Percentiles rank a stretch among this genome's conserved stretches.
These are phyloP conservation scores for Enteromius unitaeniatus DNA, from an alignment of 2,797 vertebrate genomes.

Conservation along the genomic window DNA sequence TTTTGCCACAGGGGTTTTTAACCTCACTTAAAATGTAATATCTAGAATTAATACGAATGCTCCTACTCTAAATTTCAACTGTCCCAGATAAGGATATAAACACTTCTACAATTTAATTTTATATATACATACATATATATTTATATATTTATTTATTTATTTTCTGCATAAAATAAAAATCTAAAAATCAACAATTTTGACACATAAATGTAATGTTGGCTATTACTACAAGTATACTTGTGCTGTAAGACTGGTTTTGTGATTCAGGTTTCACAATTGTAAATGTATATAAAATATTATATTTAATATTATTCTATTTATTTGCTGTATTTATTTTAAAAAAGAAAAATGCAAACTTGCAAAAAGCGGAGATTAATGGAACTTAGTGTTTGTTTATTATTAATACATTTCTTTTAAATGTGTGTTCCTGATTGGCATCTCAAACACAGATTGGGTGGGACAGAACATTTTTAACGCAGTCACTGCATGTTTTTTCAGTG, in stretches of 20 bases:
- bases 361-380: not conserved
- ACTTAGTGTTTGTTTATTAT: slow-evolving; percentile 26
- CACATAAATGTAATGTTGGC: too few species aligned
- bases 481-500: slow-evolving; percentile 58
- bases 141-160: too few species aligned
- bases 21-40: too few species aligned
- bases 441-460: not conserved
- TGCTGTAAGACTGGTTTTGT: too few species aligned
- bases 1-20: too few species aligned
- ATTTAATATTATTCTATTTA: not conserved
- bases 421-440: slow-evolving; percentile 28
- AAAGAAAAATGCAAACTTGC: not conserved
- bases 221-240: too few species aligned
- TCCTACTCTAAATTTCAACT: too few species aligned
- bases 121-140: not conserved
- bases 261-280: too few species aligned
- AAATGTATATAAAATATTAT: not conserved
- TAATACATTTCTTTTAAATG: slow-evolving; percentile 25
- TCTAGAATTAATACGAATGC: too few species aligned
- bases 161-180: too few species aligned
- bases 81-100: too few species aligned
- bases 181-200: too few species aligned
- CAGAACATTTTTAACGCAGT: not conserved
- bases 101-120: not conserved
- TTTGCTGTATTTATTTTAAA: not conserved